Evolutionary conservation across 1,140 invertebrate species (phyloP).

Genomic region (Dryas iulia): DNA sequence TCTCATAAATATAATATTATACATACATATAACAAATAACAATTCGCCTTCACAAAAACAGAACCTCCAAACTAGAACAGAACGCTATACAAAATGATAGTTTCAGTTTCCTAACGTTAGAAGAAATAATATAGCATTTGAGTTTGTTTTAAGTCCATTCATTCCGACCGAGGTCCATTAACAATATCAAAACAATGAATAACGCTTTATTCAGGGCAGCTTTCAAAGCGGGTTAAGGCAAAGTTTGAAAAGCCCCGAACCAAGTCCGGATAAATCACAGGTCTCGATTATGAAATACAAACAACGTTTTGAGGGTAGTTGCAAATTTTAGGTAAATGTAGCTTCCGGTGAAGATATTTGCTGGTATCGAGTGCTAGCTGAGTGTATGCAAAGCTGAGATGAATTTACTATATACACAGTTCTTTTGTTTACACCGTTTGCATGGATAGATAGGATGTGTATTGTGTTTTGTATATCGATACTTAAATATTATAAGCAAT

Average conservation of each 20-base stretch:
- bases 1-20: background rate
- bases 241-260: constrained; percentile 33
- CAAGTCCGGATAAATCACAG: constrained; percentile 43
- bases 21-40: background rate
- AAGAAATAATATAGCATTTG: constrained; percentile 16
- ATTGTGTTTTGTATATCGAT: background rate
- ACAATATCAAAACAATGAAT: constrained; percentile 38
- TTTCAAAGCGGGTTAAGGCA: constrained; percentile 27
- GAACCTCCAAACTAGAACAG: background rate
- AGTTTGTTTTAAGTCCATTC: constrained; percentile 19
- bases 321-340: constrained; percentile 11
- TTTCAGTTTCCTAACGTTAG: background rate
- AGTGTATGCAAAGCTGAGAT: background rate
- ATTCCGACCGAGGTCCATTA: constrained; percentile 31
- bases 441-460: background rate
- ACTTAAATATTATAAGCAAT: background rate
- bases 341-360: constrained; percentile 1
- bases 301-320: constrained; percentile 24
- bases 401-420: background rate
- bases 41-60: background rate
- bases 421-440: background rate
- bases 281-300: constrained; percentile 50
- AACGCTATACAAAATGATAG: background rate
- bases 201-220: constrained; percentile 14
- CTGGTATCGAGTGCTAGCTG: background rate